These are phyloP conservation scores for Etia nguti DNA, from an alignment of 2,113 vertebrate species.

Conservation along the genomic window DNA sequence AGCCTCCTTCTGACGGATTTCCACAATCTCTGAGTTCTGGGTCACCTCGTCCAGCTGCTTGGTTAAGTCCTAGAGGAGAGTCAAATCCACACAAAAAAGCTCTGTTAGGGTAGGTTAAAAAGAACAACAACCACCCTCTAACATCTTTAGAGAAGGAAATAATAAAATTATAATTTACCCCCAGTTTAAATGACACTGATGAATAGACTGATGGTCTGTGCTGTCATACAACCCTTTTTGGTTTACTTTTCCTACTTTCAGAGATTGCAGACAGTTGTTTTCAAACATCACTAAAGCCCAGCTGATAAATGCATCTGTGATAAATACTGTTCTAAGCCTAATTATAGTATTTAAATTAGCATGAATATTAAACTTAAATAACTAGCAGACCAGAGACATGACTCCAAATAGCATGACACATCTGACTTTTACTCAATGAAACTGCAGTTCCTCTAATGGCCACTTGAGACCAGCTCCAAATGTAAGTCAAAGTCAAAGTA, in stretches of 20 bases:
- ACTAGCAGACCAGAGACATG: neutral
- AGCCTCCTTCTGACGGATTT: constrained; percentile 93
- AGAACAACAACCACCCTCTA: neutral
- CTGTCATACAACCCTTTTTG: neutral
- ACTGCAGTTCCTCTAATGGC: neutral
- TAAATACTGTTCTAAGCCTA: neutral
- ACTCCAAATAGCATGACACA: neutral
- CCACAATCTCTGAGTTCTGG: constrained; percentile 88
- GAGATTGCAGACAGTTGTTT: neutral
- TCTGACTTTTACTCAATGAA: neutral
- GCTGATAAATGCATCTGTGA: neutral
- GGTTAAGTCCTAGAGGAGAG: constrained; percentile 80
- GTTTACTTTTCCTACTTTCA: neutral
- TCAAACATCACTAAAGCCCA: neutral
- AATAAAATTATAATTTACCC: neutral
- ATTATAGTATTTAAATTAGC: neutral
- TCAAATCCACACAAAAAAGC: neutral
- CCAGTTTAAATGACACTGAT: neutral
- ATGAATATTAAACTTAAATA: neutral
- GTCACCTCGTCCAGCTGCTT: constrained; percentile 95
- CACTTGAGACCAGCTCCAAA: neutral
- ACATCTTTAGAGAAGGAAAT: neutral
- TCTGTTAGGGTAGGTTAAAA: neutral
- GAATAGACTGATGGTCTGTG: neutral
- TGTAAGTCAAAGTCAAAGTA: too few relatives aligned